Base-by-base conservation (phyloP, 2,113 vertebrate species). In the Lutjanus erythropterus region DNA sequence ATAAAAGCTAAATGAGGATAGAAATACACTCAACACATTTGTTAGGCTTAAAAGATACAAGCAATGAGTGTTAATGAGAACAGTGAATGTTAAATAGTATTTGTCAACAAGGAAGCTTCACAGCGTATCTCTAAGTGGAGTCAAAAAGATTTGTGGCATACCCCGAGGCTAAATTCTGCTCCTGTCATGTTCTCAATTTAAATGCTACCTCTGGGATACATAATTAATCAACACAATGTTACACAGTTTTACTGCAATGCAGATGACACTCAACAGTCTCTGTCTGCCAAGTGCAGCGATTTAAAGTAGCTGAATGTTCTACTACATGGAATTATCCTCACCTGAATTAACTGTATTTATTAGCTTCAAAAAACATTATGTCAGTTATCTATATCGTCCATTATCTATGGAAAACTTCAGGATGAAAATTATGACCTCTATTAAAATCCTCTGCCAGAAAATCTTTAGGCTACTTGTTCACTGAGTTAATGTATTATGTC, bases 161-260 rank as follows among this genome's bases (percentile, higher is more conserved):
- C 5, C 37, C 27, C 14, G 0, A 65, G 27, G 74, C 53, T 50
- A 14, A 7, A 15, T 19, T n/a, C 37, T 41, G 23, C 16, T 29
- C 33, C 31, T 39, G 16, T 10, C 33, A 59, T 60, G 68, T 35
- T 62, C 31, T 42, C 9, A 41, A 1, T 70, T 33, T 25, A 23
- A 75, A 72, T 37, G 12, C 10, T 55, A 75, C 61, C 25, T 39
- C 33, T n/a, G 42, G 50, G 53, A 71, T 50, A 49, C 19, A 59
- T 10, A 50, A 80, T 69, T 78, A 23, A 64, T 71, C 6, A 52
- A 27, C 27, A 70, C 9, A 50, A 58, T 56, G 53, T 42, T 21
- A 44, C 7, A 33, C n/a, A n/a, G n/a, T 52, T 59, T 58, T 41
- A 47, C 27, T 70, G 62, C 29, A 21, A 39, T 47, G n/a, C n/a